phyloP scores from a whole-genome alignment of 37 sponge, comb jelly and placozoan genomes.

The Crambe crambe region DNA sequence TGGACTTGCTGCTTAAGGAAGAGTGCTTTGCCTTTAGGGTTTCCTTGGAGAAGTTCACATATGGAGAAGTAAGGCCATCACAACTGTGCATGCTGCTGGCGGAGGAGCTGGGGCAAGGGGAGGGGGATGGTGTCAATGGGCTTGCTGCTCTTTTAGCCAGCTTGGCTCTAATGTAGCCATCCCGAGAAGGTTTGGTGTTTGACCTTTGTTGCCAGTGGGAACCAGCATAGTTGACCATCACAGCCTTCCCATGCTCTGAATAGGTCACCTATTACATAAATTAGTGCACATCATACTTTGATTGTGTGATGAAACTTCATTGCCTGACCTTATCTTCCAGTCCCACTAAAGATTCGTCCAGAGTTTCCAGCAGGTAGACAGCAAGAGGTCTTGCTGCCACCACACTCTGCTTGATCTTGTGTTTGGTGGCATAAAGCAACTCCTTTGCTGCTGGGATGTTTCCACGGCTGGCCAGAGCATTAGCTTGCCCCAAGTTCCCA shows the following conservation, averaged over 20 bases:
- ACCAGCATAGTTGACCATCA: constrained; percentile 44
- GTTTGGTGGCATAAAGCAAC: constrained; percentile 22
- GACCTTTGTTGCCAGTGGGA: constrained; percentile 88
- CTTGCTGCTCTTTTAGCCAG: no score
- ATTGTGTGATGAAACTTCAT: not conserved
- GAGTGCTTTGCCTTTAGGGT: not conserved
- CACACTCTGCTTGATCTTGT: constrained; percentile 32
- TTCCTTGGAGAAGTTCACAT: not conserved
- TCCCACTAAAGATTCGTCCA: constrained; percentile 59
- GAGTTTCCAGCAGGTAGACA: constrained; percentile 56
- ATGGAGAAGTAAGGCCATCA: constrained; percentile 1
- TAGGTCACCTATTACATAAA: constrained; percentile 57
- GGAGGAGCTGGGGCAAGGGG: not conserved
- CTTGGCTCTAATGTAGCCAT: constrained; percentile 17
- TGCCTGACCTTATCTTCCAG: constrained; percentile 29
- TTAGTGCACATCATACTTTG: not conserved
- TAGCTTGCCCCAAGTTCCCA: constrained; percentile 51
- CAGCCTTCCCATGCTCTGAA: constrained; percentile 52
- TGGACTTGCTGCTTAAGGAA: no score
- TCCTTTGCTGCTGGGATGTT: constrained; percentile 62
- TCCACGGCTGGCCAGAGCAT: constrained; percentile 52
- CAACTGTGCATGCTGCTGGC: no score
- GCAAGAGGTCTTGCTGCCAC: constrained; percentile 34
- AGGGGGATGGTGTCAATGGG: not conserved
- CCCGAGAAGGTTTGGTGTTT: constrained; percentile 20